A percentile compares a stretch with the other conserved stretches of the same genome.
Evolutionary conservation across 2,797 vertebrate genomes (phyloP).

Genomic region (Clarias laeviceps): DNA sequence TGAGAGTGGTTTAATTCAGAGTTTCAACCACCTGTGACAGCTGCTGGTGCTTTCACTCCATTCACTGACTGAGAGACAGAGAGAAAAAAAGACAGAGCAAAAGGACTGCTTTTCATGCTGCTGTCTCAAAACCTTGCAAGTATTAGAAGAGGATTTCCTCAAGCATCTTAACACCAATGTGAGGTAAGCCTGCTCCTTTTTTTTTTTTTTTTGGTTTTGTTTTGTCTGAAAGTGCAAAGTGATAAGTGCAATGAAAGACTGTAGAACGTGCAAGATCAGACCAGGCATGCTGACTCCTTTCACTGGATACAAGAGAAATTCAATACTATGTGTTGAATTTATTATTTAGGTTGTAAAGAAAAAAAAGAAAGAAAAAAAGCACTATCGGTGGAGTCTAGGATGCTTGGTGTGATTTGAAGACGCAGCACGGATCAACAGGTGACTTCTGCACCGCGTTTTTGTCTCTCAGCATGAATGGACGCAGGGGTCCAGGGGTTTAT

Average conservation of each 20-base stretch:
- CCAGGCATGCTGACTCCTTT: not conserved
- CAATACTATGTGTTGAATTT: too few species aligned
- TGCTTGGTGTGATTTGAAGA: not conserved
- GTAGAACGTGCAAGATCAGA: not conserved
- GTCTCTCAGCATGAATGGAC: constrained; percentile 36
- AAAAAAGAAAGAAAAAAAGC: not conserved
- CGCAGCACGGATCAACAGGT: constrained; percentile 70
- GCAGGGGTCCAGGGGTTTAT: constrained; percentile 45
- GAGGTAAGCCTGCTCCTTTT: constrained; percentile 73
- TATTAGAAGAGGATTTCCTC: constrained; percentile 43
- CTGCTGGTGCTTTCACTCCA: constrained; percentile 67
- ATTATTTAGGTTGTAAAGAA: not conserved
- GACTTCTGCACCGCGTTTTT: constrained; percentile 43
- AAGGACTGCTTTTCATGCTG: constrained; percentile 40
- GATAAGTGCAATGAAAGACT: constrained; percentile 10
- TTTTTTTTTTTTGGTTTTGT: not conserved
- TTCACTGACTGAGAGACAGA: constrained; percentile 36
- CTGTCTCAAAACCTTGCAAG: constrained; percentile 14
- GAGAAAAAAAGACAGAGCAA: not conserved
- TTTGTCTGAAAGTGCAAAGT: not conserved
- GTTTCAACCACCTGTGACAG: constrained; percentile 75
- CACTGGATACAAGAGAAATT: not conserved
- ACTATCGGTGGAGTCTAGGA: not conserved
- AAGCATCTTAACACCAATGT: constrained; percentile 68
- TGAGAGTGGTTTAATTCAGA: constrained; percentile 64